Evolutionary conservation across 2,888 invertebrate genomes (phyloP).

Genomic region (Drosophila limbata): DNA sequence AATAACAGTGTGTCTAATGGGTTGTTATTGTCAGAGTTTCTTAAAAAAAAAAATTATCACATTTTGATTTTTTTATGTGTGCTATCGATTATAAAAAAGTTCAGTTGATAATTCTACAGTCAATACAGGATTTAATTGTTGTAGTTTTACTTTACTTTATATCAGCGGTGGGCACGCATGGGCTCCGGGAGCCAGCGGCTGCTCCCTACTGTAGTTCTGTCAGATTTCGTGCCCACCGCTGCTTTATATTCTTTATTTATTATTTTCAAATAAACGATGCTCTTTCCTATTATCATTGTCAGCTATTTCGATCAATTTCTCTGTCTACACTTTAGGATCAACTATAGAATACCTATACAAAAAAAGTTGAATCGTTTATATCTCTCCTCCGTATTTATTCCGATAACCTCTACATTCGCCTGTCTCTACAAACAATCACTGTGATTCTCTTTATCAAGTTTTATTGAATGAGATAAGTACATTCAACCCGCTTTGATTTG

Average conservation of each 20-base stretch:
- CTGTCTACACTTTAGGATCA: neutral
- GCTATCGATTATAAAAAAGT: neutral
- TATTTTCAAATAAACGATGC: too few relatives aligned
- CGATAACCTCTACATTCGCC: neutral
- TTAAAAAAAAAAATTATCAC: neutral
- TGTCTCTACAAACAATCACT: conserved; percentile 2
- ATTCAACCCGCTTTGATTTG: conserved; percentile 13
- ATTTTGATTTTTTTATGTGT: neutral
- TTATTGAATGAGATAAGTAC: conserved; percentile 25
- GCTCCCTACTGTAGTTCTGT: too few relatives aligned
- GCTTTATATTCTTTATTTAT: too few relatives aligned
- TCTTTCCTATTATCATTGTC: too few relatives aligned
- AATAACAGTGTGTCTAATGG: conserved; percentile 1
- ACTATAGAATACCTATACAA: neutral
- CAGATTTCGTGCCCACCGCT: too few relatives aligned
- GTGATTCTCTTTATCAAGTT: neutral
- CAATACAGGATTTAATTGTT: too few relatives aligned
- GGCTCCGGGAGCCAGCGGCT: too few relatives aligned
- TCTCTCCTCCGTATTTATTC: neutral
- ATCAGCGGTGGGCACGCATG: too few relatives aligned
- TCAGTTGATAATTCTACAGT: neutral
- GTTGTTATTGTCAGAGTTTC: neutral
- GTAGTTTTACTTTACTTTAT: too few relatives aligned
- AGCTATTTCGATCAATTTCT: too few relatives aligned
- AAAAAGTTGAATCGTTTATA: neutral